Evolutionary conservation across 1,140 invertebrate species (phyloP), one percentile per base, ranked within the genome.

Genomic region (Macrobrachium nipponense): DNA sequence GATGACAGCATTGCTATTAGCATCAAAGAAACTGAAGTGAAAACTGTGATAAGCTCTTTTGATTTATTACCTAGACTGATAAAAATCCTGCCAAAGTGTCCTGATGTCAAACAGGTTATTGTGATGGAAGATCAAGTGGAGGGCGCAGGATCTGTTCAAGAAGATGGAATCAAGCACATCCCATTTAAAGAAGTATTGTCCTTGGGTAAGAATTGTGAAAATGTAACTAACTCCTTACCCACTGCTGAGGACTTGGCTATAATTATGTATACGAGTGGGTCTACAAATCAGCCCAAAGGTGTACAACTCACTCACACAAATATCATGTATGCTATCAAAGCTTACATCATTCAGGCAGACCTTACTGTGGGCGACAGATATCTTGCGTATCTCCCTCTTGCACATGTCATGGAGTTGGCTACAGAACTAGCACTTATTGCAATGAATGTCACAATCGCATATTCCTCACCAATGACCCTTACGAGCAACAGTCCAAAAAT

Each of bases 211-310:
- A 59, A 66, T n/a, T 73, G 60, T 36, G 70, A 78, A 44, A 43
- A 20, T 73, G 64, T 59, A 27, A 84, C 81, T 15, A 43, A 72
- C 4, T 44, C 66, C 7, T 20, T 66, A 23, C 87, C 88, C 12
- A 86, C 43, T 15, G 44, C 79, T 12, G 87, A 89, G 64, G 89
- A 89, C 58, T 60, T 86, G 15, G 89, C 89, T 51, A 90, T 93
- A 81, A 92, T 93, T 72, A 93, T 93, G 92, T 93, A 93, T 87
- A 93, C 92, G 5, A 92, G 91, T 88, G 92, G 92, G n/a, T 92
- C 91, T 18, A 92, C 91, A 68, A 91, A 92, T 60, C 88, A 96
- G 81, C 97, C 97, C 0, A 98, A 98, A 92, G 91, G 91, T 83
- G 89, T 89, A n/a, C 82, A 87, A 58, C 66, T 89, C 7, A 84